Evolutionary conservation across 2,113 vertebrate species (phyloP).

Genomic region (Syngnathus floridae): DNA sequence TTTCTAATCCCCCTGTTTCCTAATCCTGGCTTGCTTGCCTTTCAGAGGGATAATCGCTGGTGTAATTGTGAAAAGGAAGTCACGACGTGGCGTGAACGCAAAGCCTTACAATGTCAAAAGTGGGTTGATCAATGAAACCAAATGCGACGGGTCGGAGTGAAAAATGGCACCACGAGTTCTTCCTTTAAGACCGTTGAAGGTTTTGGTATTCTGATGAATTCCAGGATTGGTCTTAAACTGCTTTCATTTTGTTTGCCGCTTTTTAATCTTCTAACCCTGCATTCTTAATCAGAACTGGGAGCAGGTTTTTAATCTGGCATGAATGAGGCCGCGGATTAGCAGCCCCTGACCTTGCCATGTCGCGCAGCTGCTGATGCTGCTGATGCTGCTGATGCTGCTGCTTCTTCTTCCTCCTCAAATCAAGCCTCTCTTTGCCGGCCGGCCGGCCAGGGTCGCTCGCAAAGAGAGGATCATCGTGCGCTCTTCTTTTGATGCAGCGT

Average conservation of each 20-base stretch:
- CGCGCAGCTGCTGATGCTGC: constrained; percentile 62
- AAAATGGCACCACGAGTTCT: constrained; percentile 47
- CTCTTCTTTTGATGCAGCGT: constrained; percentile 28
- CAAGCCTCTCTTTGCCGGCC: constrained; percentile 46
- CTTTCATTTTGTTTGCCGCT: constrained; percentile 81
- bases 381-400: neutral
- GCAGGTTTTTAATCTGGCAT: constrained; percentile 82
- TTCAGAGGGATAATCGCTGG: constrained; percentile 21
- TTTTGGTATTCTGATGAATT: constrained; percentile 82
- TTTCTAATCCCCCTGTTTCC: constrained; percentile 41
- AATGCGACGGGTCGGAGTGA: neutral
- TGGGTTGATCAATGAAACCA: neutral
- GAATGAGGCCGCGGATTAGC: constrained; percentile 76
- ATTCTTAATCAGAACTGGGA: constrained; percentile 86
- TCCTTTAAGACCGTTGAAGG: constrained; percentile 80
- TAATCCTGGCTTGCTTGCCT: constrained; percentile 39
- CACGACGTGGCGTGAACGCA: too few relatives aligned
- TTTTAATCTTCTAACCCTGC: constrained; percentile 87
- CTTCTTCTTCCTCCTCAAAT: constrained; percentile 53
- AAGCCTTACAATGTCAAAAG: neutral
- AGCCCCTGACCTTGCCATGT: constrained; percentile 67
- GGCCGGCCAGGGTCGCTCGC: too few relatives aligned
- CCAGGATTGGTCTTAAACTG: constrained; percentile 83
- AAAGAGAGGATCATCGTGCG: constrained; percentile 48
- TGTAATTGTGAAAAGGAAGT: constrained; percentile 20